Conservation (phyloP, 30 jellyfish, hydroid and myxozoan species). For the Aurelia aurita region DNA sequence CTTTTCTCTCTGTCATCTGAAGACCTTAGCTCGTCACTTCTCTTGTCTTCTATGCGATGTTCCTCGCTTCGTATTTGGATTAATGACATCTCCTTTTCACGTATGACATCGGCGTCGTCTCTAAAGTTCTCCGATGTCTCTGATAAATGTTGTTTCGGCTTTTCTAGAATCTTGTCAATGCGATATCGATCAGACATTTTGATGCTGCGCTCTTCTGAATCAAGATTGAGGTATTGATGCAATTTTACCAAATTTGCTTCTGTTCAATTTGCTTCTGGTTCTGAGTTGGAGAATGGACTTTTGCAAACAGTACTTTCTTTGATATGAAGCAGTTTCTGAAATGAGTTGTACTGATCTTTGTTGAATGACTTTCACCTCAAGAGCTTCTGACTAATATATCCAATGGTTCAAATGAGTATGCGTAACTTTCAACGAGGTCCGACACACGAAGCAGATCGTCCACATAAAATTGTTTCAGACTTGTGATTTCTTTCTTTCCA, state of each 20-base stretch:
- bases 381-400: background rate
- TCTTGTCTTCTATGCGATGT: background rate
- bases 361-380: background rate
- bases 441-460: background rate
- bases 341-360: too few species aligned
- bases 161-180: conserved; percentile 54
- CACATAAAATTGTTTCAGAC: too few species aligned
- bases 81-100: background rate
- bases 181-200: conserved; percentile 52
- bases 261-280: too few species aligned
- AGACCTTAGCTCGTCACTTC: background rate
- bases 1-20: background rate
- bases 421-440: background rate
- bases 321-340: too few species aligned
- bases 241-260: too few species aligned
- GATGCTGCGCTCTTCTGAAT: too few species aligned
- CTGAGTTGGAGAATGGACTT: too few species aligned
- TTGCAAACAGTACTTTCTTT: too few species aligned
- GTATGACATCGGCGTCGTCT: background rate
- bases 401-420: background rate
- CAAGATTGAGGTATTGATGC: too few species aligned
- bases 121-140: too few species aligned
- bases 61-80: background rate
- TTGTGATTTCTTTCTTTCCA: too few species aligned
- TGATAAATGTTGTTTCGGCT: background rate